Conservation (phyloP, 2,888 invertebrate genomes). For the Drosophila colorata region DNA sequence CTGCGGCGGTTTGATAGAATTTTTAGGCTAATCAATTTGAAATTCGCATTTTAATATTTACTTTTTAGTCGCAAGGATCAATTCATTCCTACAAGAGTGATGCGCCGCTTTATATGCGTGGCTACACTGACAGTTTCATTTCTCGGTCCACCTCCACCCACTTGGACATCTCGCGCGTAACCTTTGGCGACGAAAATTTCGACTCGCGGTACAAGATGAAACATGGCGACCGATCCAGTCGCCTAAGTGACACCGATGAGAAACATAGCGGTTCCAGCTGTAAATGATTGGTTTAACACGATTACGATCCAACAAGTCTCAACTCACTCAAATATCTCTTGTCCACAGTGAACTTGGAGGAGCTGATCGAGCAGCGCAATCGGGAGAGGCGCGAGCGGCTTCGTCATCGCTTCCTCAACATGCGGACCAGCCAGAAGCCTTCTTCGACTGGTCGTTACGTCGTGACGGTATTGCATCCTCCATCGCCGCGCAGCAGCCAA, state of each 20-base stretch:
- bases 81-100: neutral
- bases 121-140: conserved; percentile 4
- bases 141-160: conserved; percentile 5
- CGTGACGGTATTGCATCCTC: conserved; percentile 59
- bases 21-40: neutral
- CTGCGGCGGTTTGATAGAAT: neutral
- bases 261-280: conserved; percentile 32
- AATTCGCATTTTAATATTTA: neutral
- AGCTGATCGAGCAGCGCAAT: conserved; percentile 65
- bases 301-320: too few relatives aligned
- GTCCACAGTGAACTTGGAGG: conserved; percentile 61
- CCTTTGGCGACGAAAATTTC: neutral
- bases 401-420: conserved; percentile 58
- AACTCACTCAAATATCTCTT: too few relatives aligned
- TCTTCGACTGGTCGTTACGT: conserved; percentile 37
- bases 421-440: conserved; percentile 39
- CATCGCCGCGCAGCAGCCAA: conserved; percentile 32
- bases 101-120: neutral
- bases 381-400: conserved; percentile 66
- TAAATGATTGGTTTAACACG: conserved; percentile 18
- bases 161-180: conserved; percentile 4
- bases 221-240: neutral
- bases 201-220: neutral
- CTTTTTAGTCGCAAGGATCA: neutral
- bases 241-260: neutral